Evolutionary conservation across 2,888 invertebrate genomes (phyloP).

Genomic region (Nebria brevicollis): DNA sequence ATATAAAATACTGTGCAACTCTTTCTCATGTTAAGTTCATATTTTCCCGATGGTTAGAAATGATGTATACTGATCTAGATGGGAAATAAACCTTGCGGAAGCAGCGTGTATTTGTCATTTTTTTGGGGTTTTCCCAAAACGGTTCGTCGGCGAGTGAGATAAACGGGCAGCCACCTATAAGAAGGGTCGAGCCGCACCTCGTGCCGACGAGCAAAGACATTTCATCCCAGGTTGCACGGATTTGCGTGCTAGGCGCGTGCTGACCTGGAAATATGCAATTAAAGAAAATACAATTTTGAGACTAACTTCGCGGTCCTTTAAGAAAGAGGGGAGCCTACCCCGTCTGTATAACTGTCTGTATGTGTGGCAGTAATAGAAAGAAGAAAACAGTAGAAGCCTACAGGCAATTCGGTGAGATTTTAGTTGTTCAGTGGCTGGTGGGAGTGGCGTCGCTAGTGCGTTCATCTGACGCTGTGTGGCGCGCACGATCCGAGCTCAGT

Average conservation of each 20-base stretch:
- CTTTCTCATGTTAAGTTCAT: not conserved
- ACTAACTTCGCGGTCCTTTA: conserved; percentile 38
- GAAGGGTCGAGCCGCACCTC: not conserved
- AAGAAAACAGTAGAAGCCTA: conserved; percentile 42
- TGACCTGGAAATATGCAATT: conserved; percentile 44
- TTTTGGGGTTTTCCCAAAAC: not conserved
- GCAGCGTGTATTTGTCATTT: conserved; percentile 1
- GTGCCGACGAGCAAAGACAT: not conserved
- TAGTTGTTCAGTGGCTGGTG: conserved; percentile 56
- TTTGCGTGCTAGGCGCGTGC: conserved; percentile 36
- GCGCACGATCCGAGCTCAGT: conserved; percentile 58
- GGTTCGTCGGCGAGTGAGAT: not conserved
- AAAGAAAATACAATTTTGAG: conserved; percentile 42
- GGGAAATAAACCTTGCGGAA: not conserved
- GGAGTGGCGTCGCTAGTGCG: conserved; percentile 59
- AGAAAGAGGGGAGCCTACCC: conserved; percentile 16
- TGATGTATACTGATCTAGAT: conserved; percentile 1
- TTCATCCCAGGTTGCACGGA: conserved; percentile 10
- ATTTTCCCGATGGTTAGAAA: not conserved
- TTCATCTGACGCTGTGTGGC: conserved; percentile 55
- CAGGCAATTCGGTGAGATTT: conserved; percentile 53
- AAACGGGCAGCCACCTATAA: not conserved
- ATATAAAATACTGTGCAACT: not conserved
- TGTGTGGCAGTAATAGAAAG: conserved; percentile 39
- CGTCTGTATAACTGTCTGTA: conserved; percentile 3